These are phyloP conservation scores for Epiblema foenella DNA, from an alignment of 2,888 invertebrate species.

Conservation along the genomic window DNA sequence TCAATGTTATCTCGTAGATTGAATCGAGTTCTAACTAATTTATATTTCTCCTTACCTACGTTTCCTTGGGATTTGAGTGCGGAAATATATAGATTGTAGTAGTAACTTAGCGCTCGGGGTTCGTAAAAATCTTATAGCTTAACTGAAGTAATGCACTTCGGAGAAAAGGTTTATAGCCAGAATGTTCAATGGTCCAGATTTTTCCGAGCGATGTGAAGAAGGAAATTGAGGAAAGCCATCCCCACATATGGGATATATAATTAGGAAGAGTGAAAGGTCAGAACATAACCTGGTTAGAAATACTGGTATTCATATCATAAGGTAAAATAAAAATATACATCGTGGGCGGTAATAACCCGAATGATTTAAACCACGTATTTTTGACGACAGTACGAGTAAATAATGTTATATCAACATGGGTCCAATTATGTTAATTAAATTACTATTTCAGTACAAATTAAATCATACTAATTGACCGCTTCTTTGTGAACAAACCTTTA, in stretches of 20 bases:
- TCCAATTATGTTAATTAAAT: too few relatives aligned
- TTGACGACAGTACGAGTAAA: too few relatives aligned
- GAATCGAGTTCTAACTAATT: slow-evolving; percentile 20
- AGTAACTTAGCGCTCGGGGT: not conserved
- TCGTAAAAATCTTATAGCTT: slow-evolving; percentile 6
- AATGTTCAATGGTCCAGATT: not conserved
- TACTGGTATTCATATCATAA: not conserved
- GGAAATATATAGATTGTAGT: slow-evolving; percentile 9
- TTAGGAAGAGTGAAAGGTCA: not conserved
- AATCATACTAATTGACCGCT: too few relatives aligned
- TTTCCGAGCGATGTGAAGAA: not conserved
- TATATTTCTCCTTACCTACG: slow-evolving; percentile 3
- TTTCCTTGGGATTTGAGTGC: slow-evolving; percentile 8
- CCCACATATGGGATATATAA: not conserved
- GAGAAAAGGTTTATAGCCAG: not conserved
- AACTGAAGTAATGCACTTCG: not conserved
- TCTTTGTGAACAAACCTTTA: too few relatives aligned
- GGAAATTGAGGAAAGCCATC: not conserved
- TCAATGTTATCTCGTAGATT: slow-evolving; percentile 31
- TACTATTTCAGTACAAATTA: too few relatives aligned
- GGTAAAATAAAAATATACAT: not conserved
- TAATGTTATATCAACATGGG: too few relatives aligned
- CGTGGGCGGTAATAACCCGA: too few relatives aligned
- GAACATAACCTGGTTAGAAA: not conserved
- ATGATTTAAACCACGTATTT: too few relatives aligned